A percentile compares a stretch with the other conserved stretches of the same genome.
These are phyloP conservation scores for Polypterus bichir DNA, from an alignment of 2,113 vertebrate genomes.

Conservation along the genomic window DNA sequence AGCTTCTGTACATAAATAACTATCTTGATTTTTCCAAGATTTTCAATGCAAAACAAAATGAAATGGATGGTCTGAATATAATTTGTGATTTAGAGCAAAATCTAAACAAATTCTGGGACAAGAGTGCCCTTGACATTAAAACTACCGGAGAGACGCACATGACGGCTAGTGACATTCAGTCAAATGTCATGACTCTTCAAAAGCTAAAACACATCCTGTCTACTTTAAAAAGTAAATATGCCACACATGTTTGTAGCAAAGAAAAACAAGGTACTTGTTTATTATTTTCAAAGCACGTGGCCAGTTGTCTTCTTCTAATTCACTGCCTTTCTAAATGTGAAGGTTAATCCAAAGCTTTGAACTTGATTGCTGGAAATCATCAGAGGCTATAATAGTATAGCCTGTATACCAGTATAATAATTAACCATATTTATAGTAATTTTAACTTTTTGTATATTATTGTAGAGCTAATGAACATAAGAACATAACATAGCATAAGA, in stretches of 20 bases:
- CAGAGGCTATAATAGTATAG: too few species aligned
- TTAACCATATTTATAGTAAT: too few species aligned
- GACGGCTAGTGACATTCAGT: constrained; percentile 25
- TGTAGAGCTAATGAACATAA: too few species aligned
- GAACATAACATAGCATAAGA: too few species aligned
- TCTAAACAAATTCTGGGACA: constrained; percentile 33
- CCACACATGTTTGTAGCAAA: constrained; percentile 20
- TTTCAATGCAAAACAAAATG: constrained; percentile 12
- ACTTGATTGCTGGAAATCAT: too few species aligned
- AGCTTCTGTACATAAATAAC: constrained; percentile 42
- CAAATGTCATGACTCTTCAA: constrained; percentile 32
- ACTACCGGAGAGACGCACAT: constrained; percentile 9
- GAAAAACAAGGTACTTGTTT: constrained; percentile 36
- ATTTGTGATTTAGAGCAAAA: constrained; percentile 31
- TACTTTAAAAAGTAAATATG: constrained; percentile 34
- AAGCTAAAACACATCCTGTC: constrained; percentile 43
- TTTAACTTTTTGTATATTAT: too few species aligned
- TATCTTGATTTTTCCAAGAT: constrained; percentile 22
- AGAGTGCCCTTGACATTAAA: constrained; percentile 10
- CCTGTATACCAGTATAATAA: too few species aligned
- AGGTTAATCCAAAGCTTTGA: too few species aligned
- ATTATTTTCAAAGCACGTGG: too few species aligned
- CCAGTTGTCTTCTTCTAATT: too few species aligned
- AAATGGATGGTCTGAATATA: constrained; percentile 28
- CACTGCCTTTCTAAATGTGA: too few species aligned